Percentiles rank a stretch among this genome's conserved stretches.
These are phyloP conservation scores for Tenthredo mesomela DNA, from an alignment of 2,888 invertebrate genomes.

Conservation along the genomic window DNA sequence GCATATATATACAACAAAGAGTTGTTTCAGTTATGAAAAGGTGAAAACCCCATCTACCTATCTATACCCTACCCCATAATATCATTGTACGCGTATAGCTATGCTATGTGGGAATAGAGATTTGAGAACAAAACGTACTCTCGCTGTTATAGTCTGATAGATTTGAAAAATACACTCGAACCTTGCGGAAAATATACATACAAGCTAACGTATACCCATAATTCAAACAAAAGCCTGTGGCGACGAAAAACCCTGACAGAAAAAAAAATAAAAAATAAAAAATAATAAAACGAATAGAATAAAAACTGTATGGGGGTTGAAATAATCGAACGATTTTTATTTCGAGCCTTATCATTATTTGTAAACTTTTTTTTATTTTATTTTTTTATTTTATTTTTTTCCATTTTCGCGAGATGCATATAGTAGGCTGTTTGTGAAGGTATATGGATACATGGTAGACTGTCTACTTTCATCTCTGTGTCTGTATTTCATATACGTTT, in stretches of 20 bases:
- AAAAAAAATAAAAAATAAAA: background rate
- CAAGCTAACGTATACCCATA: background rate
- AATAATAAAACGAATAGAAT: too few species aligned
- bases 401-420: background rate
- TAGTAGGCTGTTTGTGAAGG: background rate
- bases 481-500: background rate
- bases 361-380: too few species aligned
- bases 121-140: slow-evolving; percentile 29
- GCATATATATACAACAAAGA: background rate
- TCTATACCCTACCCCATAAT: background rate
- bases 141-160: slow-evolving; percentile 21
- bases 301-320: background rate
- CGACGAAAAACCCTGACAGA: background rate
- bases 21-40: slow-evolving; percentile 17
- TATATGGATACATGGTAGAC: background rate
- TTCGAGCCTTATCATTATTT: background rate
- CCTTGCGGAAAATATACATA: background rate
- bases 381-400: too few species aligned
- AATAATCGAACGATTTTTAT: background rate
- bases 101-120: background rate
- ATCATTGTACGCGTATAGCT: background rate
- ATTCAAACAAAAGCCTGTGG: background rate
- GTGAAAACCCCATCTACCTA: background rate
- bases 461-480: background rate
- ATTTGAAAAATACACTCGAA: slow-evolving; percentile 5